Base-by-base conservation (phyloP, 2,113 vertebrate genomes). In the Caranx melampygus region DNA sequence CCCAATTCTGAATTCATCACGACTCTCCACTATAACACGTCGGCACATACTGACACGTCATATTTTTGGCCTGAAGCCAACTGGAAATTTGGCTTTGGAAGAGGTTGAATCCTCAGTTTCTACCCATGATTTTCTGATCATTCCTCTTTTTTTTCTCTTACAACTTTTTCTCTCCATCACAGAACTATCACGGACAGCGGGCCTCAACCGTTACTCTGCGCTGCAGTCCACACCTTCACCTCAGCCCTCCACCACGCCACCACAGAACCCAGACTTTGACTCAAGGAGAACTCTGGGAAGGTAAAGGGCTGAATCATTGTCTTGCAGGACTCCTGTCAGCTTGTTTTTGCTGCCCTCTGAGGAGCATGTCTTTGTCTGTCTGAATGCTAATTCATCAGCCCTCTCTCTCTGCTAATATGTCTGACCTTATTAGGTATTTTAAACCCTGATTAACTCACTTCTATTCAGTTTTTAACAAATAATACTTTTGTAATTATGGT, bases 191-290 rank as follows among this genome's bases (percentile, higher is more conserved):
- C 93, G 97, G 85, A 94, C 95, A 95, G 95, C 90, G 1, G 97
- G 95, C 89, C 94, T 99, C 90, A 99, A 99, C 93, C 96, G 97
- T 64, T 99, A 96, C 92, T 99, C 97, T 63, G 96, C 97, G 0
- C 96, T 99, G 85, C 98, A 99, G 94, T 77, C 92, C 0, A 87
- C 93, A 4, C 88, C 84, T 40, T 63, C 90, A n/a, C 93, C 94
- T 72, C 94, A 96, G n/a, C 91, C 93, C 91, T 84, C 94, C 92
- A 59, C 93, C 21, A 92, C 96, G 52, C 80, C 95, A 14, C 79
- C 95, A 18, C 94, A 96, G 75, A 92, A 87, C 63, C 85, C 95
- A 45, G 98, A 99, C 44, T 93, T 95, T 49, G 97, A 99, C 40
- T 87, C 96, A 84, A 96, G 96, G 90, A 95, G 96, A 86, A 91